phyloP scores from a whole-genome alignment of 2,113 vertebrate species.

The Perognathus longimembris region DNA sequence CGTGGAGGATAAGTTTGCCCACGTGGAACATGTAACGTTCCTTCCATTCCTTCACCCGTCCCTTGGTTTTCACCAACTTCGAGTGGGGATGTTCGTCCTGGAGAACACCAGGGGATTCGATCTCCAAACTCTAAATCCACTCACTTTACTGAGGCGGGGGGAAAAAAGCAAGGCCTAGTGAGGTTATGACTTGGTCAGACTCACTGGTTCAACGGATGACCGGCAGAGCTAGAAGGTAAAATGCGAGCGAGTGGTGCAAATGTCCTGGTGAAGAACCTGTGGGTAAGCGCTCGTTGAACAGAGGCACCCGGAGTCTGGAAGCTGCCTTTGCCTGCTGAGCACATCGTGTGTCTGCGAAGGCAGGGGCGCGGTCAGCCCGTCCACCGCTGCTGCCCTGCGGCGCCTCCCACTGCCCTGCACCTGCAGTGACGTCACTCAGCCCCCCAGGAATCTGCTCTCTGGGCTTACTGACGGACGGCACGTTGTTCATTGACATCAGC shows the following conservation, averaged over 20 bases:
- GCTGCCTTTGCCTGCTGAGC: not conserved
- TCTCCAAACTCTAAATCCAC: not conserved
- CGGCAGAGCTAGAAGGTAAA: not conserved
- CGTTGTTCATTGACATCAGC: not conserved
- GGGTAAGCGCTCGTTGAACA: not conserved
- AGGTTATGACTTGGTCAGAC: not conserved
- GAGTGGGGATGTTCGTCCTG: not conserved
- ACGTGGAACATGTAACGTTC: not conserved
- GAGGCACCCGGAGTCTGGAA: not conserved
- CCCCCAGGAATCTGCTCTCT: not conserved
- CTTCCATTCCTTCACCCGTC: not conserved
- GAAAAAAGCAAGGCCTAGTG: conserved; percentile 5
- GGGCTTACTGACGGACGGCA: not conserved
- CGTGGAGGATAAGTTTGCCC: not conserved
- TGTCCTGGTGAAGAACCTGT: not conserved
- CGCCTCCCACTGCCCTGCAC: not conserved
- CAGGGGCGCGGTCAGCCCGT: not conserved
- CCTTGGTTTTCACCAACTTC: not conserved
- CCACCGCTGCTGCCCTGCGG: not conserved
- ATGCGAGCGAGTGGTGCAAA: not conserved
- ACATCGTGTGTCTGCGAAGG: not conserved
- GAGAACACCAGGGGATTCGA: not conserved
- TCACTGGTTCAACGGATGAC: not conserved
- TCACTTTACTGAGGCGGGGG: not conserved
- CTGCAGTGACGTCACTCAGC: not conserved